Base-by-base conservation (phyloP, 2,797 vertebrate species). In the Acridotheres tristis region DNA sequence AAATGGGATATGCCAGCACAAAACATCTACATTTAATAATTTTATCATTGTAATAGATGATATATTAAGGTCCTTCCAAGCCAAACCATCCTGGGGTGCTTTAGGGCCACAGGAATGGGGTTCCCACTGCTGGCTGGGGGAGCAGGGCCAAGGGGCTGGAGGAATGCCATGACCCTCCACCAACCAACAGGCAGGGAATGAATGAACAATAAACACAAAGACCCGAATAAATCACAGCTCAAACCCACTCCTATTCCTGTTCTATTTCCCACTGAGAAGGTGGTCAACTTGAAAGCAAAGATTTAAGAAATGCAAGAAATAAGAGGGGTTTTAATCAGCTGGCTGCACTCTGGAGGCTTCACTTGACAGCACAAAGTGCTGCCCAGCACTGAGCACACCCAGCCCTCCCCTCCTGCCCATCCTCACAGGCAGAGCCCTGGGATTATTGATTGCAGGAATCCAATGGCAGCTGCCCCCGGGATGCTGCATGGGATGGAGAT, bases 311-410 rank as follows among this genome's bases (percentile, higher is more conserved):
- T 7, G 45, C 45, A 67, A 18, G 34, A 84, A 14, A 14, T 1
- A 21, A n/a, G 17, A 63, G 20, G 4, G 23, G 20, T 11, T 85
- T 51, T 19, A 34, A 34, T 51, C 55, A 20, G 71, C 69, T 40
- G 29, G 36, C 3, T 15, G 59, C 1, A 0, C 71, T 85, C 30
- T 9, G 45, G 68, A 58, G 55, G 66, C 45, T 57, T 21, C 25
- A 3, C 10, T 3, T 61, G 77, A 5, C 54, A 38, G 34, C 75
- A 57, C 13, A 1, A 36, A 16, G 3, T 0, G 1, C 19, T 82
- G 40, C 29, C 42, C 36, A 4, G 21, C 32, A 4, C 45, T 84
- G 6, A 23, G 40, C 69, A 27, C 58, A 17, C 9, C 34, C 57
- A 51, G 81, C 27, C 27, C 55, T 59, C 50, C 38, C 16, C 51